Base-by-base conservation (phyloP, 1,140 invertebrate genomes). In the Alviniconcha marisindica region DNA sequence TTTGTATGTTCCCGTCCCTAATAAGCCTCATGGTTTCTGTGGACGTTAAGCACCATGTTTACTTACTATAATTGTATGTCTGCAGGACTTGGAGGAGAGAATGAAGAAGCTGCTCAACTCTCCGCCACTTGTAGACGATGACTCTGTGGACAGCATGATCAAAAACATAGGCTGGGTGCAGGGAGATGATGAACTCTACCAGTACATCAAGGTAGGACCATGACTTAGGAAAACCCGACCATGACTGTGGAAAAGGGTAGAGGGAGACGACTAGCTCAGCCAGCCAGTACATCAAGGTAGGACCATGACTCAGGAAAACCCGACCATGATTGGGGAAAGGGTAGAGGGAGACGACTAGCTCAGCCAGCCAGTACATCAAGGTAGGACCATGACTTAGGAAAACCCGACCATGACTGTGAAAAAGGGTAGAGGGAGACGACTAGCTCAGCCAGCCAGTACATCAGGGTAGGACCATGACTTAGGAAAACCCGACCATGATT, bases 401-500 rank as follows among this genome's bases (percentile, higher is more conserved):
- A n/a, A n/a, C n/a, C n/a, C n/a, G n/a, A n/a, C n/a, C n/a, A n/a
- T n/a, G n/a, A n/a, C n/a, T n/a, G n/a, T n/a, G n/a, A n/a, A n/a
- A n/a, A n/a, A n/a, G 91, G 91, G 79, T 92, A 1, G 54, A 87
- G 24, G 88, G 90, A 21, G 89, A 91, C 69, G 44, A 83, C 28
- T 84, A 87, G 28, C 83, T 90, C n/a, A 88, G 90, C 28, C 63
- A 84, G 21, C n/a, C n/a, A n/a, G n/a, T 92, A 84, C 66, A 88
- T 92, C 42, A 91, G 90, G 89, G 90, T 91, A 63, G 66, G 63
- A n/a, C n/a, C n/a, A n/a, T n/a, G n/a, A n/a, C n/a, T n/a, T n/a
- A n/a, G n/a, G n/a, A n/a, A n/a, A n/a, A n/a, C n/a, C n/a, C n/a
- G n/a, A n/a, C n/a, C n/a, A n/a, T n/a, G n/a, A n/a, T n/a, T n/a